Evolutionary conservation across 2,797 vertebrate species (phyloP).

Genomic region (Anas bernieri): DNA sequence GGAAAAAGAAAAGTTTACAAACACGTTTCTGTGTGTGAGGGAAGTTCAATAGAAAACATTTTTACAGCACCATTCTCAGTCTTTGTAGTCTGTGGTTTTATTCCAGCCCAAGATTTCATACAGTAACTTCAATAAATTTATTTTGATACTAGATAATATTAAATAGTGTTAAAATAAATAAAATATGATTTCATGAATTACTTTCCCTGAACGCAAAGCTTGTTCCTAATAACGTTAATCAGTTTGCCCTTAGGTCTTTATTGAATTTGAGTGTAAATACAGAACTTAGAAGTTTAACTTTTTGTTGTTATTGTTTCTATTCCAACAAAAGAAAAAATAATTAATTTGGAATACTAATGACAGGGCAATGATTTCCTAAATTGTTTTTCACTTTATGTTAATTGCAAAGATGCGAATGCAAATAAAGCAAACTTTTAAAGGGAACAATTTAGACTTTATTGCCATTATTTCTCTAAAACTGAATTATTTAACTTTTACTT

Average conservation of each 20-base stretch:
- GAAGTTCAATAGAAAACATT: neutral
- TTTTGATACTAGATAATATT: neutral
- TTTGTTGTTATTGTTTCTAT: neutral
- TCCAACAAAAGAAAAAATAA: neutral
- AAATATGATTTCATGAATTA: neutral
- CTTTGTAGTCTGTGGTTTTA: neutral
- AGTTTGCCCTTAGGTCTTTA: neutral
- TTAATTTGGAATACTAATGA: neutral
- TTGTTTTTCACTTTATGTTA: slow-evolving; percentile 4
- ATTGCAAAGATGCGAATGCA: neutral
- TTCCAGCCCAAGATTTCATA: neutral
- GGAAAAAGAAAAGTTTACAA: neutral
- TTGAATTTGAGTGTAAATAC: neutral
- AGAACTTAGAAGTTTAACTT: neutral
- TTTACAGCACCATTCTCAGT: neutral
- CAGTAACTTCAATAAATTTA: neutral
- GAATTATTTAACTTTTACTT: slow-evolving; percentile 3
- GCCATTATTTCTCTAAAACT: neutral
- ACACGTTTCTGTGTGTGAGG: neutral
- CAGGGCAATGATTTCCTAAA: neutral
- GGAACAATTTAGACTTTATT: neutral
- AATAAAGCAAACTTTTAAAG: slow-evolving; percentile 5
- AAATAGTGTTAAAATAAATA: neutral
- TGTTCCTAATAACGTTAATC: neutral
- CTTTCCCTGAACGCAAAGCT: neutral